Evolutionary conservation across 1,140 invertebrate genomes (phyloP).

Genomic region (Ridgeia piscesae): DNA sequence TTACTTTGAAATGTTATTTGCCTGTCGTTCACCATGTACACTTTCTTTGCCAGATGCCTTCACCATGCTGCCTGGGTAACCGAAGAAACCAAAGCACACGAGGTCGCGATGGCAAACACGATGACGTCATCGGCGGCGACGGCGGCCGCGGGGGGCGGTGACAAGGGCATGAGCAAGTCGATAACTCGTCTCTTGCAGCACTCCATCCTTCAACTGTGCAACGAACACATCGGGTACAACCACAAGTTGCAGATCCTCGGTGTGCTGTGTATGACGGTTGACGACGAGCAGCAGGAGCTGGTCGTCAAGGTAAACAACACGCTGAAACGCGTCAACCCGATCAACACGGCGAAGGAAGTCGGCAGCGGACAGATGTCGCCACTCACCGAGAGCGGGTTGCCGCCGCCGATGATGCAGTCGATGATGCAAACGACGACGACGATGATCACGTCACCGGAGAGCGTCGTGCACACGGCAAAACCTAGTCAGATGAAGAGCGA

Average conservation of each 20-base stretch:
- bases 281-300: constrained; percentile 28
- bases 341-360: background rate
- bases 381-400: background rate
- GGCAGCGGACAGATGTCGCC: background rate
- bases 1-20: too few relatives aligned
- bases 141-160: too few relatives aligned
- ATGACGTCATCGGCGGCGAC: background rate
- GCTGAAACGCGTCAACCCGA: constrained; percentile 29
- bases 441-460: background rate
- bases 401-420: background rate
- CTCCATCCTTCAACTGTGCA: constrained; percentile 31
- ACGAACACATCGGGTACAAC: constrained; percentile 28
- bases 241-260: constrained; percentile 30
- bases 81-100: background rate
- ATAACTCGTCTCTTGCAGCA: constrained; percentile 24
- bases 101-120: background rate
- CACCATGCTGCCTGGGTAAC: background rate
- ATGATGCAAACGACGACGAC: background rate
- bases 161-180: background rate
- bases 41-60: background rate
- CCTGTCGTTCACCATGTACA: background rate
- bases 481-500: background rate
- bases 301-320: constrained; percentile 33
- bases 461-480: background rate
- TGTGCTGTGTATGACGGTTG: constrained; percentile 29